Evolutionary conservation across 2,113 vertebrate genomes (phyloP).

Genomic region (Pycnonotus jocosus): DNA sequence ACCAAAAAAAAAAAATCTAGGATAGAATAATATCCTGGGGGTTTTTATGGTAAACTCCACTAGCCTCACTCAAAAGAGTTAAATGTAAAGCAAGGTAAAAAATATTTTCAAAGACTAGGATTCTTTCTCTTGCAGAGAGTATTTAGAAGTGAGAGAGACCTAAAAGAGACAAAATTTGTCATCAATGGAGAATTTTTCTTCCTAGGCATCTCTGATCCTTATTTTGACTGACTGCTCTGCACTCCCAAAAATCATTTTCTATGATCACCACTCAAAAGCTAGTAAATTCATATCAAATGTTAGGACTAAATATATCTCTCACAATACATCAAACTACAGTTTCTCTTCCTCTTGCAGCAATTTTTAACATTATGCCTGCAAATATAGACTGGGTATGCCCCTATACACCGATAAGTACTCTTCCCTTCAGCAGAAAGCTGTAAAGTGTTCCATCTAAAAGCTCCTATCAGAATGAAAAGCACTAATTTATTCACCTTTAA

Average conservation of each 20-base stretch:
- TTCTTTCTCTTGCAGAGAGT: not conserved
- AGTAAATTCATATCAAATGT: not conserved
- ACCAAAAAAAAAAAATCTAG: not conserved
- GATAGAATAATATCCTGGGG: rapidly evolving
- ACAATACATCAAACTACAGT: not conserved
- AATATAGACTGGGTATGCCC: not conserved
- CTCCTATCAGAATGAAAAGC: not conserved
- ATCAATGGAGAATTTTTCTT: not conserved
- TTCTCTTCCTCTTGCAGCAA: not conserved
- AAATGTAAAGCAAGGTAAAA: not conserved
- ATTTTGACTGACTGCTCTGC: not conserved
- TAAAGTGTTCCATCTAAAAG: not conserved
- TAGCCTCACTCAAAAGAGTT: not conserved
- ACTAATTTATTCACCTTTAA: not conserved
- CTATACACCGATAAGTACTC: not conserved
- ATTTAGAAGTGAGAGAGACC: not conserved
- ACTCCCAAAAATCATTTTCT: not conserved
- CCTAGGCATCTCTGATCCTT: not conserved
- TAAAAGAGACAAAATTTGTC: not conserved
- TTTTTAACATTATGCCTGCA: not conserved
- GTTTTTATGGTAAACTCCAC: not conserved
- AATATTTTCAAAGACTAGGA: not conserved
- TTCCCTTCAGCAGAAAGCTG: not conserved
- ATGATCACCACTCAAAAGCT: not conserved
- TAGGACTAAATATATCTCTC: not conserved